Conservation (phyloP, 2,888 invertebrate genomes). For the Orthonychiurus folsomi region DNA sequence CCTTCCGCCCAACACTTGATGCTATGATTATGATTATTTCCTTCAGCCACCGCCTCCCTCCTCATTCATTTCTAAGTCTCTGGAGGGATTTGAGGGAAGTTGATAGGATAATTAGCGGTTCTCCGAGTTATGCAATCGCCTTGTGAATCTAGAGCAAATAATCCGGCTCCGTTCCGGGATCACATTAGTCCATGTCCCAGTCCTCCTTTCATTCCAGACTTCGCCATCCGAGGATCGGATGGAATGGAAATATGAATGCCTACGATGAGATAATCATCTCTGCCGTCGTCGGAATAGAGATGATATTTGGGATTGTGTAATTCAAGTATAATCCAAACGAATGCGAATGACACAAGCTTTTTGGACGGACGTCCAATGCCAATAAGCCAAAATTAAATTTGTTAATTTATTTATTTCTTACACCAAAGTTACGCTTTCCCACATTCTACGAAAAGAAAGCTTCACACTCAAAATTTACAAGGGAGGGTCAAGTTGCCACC, state of each 20-base stretch:
- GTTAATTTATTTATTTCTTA: too few species aligned
- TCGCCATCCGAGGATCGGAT: background rate
- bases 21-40: background rate
- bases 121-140: background rate
- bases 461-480: too few species aligned
- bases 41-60: too few species aligned
- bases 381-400: too few species aligned
- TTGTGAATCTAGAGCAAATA: background rate
- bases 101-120: background rate
- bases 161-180: background rate
- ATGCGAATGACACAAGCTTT: background rate
- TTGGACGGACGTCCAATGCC: background rate
- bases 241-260: background rate
- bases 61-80: background rate
- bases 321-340: background rate
- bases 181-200: background rate
- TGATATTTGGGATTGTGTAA: background rate
- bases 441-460: too few species aligned
- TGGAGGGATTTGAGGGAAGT: background rate
- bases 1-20: too few species aligned
- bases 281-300: background rate
- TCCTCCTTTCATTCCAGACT: background rate
- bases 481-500: too few species aligned
- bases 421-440: too few species aligned
- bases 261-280: background rate